phyloP scores from a whole-genome alignment of 1,140 invertebrate species.

The Diorhabda elongata region DNA sequence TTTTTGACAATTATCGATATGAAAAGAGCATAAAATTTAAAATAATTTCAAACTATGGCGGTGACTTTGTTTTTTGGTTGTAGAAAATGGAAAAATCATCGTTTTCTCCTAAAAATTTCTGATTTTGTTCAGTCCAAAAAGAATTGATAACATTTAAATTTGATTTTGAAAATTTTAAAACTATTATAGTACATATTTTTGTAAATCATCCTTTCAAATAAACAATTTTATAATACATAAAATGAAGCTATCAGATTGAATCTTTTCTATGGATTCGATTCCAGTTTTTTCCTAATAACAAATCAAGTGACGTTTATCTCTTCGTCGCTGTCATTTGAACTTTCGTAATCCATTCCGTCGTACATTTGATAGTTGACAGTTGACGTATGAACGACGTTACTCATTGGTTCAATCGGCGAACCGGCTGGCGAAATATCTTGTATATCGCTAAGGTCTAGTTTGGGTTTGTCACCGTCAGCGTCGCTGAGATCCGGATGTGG shows the following conservation, averaged over 20 bases:
- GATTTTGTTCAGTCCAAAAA: too few species aligned
- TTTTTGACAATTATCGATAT: too few species aligned
- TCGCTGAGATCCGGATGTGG: constrained; percentile 94
- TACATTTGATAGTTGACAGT: constrained; percentile 38
- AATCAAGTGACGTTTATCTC: constrained; percentile 80
- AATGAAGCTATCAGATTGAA: background rate
- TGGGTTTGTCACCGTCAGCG: constrained; percentile 72
- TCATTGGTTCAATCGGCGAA: constrained; percentile 36
- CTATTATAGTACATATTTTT: background rate
- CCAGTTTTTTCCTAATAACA: constrained; percentile 13
- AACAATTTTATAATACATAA: background rate
- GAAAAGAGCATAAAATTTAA: too few species aligned
- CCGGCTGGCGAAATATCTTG: constrained; percentile 47
- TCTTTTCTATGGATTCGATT: background rate
- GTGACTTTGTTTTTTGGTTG: too few species aligned
- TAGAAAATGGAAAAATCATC: too few species aligned
- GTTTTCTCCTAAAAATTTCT: too few species aligned
- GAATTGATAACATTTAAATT: too few species aligned
- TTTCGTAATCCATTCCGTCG: constrained; percentile 55
- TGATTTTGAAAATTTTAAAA: too few species aligned
- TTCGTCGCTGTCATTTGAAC: constrained; percentile 70
- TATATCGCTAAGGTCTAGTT: constrained; percentile 53
- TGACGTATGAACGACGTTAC: constrained; percentile 17
- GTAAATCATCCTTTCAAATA: background rate
- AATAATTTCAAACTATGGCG: too few species aligned